Evolutionary conservation across 1,140 invertebrate species (phyloP).

Genomic region (Watersipora subatra): DNA sequence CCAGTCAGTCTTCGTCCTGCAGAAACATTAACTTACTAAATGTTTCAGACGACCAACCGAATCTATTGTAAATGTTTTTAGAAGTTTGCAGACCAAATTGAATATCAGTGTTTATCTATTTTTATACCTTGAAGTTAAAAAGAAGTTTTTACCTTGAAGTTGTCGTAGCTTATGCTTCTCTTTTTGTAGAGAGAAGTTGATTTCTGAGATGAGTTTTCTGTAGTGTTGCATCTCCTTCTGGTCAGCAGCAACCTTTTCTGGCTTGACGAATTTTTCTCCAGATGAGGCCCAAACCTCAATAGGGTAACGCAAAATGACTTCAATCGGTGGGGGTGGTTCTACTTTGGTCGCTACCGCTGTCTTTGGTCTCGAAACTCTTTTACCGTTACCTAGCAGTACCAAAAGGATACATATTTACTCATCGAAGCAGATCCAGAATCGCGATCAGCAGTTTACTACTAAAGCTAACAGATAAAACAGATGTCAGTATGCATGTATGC

Average conservation of each 20-base stretch:
- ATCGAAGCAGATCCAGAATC: too few relatives aligned
- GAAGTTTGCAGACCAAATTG: not conserved
- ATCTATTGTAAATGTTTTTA: not conserved
- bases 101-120: not conserved
- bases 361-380: not conserved
- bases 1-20: conserved; percentile 27
- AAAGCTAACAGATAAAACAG: too few relatives aligned
- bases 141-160: conserved; percentile 39
- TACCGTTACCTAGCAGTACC: too few relatives aligned
- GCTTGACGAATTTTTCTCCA: conserved; percentile 34
- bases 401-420: too few relatives aligned
- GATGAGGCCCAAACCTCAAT: conserved; percentile 39
- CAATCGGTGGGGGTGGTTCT: conserved; percentile 18
- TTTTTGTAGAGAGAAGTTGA: conserved; percentile 33
- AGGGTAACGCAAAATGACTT: conserved; percentile 33
- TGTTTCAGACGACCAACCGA: not conserved
- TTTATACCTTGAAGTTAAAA: too few relatives aligned
- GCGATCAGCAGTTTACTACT: too few relatives aligned
- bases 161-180: conserved; percentile 37
- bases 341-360: not conserved
- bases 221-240: conserved; percentile 6
- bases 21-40: conserved; percentile 1
- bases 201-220: conserved; percentile 18
- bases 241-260: conserved; percentile 15
- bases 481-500: too few relatives aligned